Evolutionary conservation across 2,113 vertebrate genomes (phyloP).

Genomic region (Corvus moneduloides): DNA sequence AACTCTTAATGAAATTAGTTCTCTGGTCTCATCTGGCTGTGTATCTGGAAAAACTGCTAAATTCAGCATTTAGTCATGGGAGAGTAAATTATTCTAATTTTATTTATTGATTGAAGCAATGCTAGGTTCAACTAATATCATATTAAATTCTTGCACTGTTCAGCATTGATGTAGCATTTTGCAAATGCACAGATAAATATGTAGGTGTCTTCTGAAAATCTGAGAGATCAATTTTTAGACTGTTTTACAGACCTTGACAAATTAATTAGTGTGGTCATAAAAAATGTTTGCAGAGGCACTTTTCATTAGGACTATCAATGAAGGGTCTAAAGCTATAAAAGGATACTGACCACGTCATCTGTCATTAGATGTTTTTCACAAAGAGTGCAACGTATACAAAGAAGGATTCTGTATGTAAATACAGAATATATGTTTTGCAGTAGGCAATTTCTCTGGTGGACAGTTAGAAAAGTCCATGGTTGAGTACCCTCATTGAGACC

Average conservation of each 20-base stretch:
- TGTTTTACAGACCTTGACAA: background rate
- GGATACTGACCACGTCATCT: background rate
- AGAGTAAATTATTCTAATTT: conserved; percentile 53
- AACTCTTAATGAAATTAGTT: conserved; percentile 28
- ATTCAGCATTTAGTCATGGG: conserved; percentile 31
- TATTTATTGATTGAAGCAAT: conserved; percentile 50
- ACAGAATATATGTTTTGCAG: background rate
- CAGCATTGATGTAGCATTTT: conserved; percentile 6
- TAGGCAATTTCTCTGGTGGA: background rate
- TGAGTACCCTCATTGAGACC: background rate
- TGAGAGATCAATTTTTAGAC: background rate
- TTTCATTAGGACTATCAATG: background rate
- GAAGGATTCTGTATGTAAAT: background rate
- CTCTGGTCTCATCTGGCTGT: background rate
- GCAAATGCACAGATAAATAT: background rate
- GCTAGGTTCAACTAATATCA: conserved; percentile 31
- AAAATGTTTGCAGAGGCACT: background rate
- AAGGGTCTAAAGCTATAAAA: background rate
- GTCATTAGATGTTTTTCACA: background rate
- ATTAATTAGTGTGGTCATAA: background rate
- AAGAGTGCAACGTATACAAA: background rate
- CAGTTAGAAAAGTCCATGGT: background rate
- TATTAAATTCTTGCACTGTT: background rate
- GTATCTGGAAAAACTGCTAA: conserved; percentile 24
- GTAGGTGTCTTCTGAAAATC: background rate